phyloP scores from a whole-genome alignment of 2,797 vertebrate genomes.

The Syndactyla subalaris region DNA sequence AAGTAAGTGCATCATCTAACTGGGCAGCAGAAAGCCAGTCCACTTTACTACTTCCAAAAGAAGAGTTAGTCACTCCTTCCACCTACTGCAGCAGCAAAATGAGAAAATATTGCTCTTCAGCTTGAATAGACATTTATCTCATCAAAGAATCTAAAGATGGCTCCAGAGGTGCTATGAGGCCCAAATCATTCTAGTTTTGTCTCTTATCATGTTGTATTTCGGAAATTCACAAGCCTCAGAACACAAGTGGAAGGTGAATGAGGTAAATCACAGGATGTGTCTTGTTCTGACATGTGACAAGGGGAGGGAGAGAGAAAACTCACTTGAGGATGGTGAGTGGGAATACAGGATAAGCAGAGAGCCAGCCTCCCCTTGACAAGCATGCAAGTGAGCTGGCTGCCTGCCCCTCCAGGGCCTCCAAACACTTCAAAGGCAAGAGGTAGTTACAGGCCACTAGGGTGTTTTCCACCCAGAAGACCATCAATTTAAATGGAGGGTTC shows the following conservation, averaged over 20 bases:
- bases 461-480: background rate
- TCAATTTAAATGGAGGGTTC: background rate
- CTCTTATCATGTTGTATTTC: background rate
- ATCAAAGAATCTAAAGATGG: background rate
- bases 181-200: background rate
- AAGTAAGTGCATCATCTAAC: background rate
- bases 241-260: background rate
- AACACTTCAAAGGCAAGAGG: background rate
- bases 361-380: background rate
- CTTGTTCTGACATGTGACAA: background rate
- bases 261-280: background rate
- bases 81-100: background rate
- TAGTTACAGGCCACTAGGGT: background rate
- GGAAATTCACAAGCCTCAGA: background rate
- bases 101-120: conserved; percentile 1
- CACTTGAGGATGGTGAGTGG: background rate
- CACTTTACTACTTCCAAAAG: background rate
- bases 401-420: background rate
- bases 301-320: background rate
- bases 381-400: background rate
- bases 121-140: background rate
- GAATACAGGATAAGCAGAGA: background rate
- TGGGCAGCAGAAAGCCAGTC: background rate
- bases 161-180: background rate
- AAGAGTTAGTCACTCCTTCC: background rate